A percentile compares a stretch with the other conserved stretches of the same genome.
Conservation (phyloP, 2,797 vertebrate species). For the Sebastes glaucus region DNA sequence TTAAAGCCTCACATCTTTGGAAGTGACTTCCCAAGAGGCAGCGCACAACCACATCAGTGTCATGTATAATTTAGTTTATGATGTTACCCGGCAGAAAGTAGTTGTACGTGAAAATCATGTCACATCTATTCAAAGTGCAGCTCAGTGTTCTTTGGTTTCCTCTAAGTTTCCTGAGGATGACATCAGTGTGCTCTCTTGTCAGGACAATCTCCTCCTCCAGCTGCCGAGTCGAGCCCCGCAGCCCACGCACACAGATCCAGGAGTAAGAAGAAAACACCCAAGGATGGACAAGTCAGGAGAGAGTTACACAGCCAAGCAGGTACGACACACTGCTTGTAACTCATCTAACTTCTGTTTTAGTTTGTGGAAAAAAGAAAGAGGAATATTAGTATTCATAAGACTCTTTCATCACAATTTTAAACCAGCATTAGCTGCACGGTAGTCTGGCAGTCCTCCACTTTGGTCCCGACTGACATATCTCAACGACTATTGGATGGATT, state of each 20-base stretch:
- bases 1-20: constrained; percentile 6
- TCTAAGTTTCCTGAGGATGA: constrained; percentile 55
- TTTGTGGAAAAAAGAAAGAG: not conserved
- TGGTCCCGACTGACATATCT: not conserved
- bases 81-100: constrained; percentile 42
- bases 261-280: constrained; percentile 86
- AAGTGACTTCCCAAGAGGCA: constrained; percentile 16
- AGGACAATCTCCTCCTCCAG: constrained; percentile 78
- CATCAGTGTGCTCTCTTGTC: constrained; percentile 56
- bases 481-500: not conserved
- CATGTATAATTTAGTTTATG: constrained; percentile 47
- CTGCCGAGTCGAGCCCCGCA: constrained; percentile 65
- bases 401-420: not conserved
- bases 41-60: constrained; percentile 25
- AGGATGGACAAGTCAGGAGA: constrained; percentile 82
- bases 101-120: constrained; percentile 52
- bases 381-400: not conserved
- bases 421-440: not conserved
- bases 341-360: not conserved
- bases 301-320: constrained; percentile 85
- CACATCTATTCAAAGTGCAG: constrained; percentile 40
- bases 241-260: constrained; percentile 81
- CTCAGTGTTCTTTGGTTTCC: constrained; percentile 29
- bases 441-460: not conserved
- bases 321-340: constrained; percentile 7